Evolutionary conservation across 2,113 vertebrate species (phyloP), one percentile per base, ranked within the genome.

Genomic region (Sphyrna mokarran): DNA sequence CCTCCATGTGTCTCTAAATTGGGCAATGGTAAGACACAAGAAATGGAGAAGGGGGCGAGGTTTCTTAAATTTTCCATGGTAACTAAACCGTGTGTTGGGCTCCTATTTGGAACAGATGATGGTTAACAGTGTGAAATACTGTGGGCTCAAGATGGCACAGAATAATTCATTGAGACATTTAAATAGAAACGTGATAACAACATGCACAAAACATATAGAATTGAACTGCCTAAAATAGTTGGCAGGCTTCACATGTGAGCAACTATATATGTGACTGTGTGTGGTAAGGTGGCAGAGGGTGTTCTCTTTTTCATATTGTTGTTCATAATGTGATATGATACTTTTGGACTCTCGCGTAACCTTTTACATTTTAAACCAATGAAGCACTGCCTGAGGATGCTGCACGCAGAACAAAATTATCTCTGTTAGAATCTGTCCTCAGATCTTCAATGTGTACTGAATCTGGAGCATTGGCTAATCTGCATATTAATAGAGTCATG

Each of bases 401-500:
- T 16, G 54, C 48, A 61, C 13, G 14, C 87, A 89, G 86, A 61
- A 40, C 37, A 40, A 90, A 58, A 90, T 14, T 89, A 89, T 90
- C 83, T 86, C 54, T 61, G 54, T 33, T 29, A 61, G 87, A 61
- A 90, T 63, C 54, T 33, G 48, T 48, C 43, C 87, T 90, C 54
- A 33, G 87, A 61, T 63, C 11, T 90, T 14, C 87, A 14, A 29
- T 54, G 11, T 58, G 58, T 26, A 90, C 54, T 4, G 54, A 90
- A 11, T 33, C 54, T 16, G 26, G 54, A 61, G 48, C 87, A 90
- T 9, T 89, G 87, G 4, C 87, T 61, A 90, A 90, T 61, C 87
- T 90, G 87, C 87, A 90, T 61, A 90, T 90, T 90, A 90, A 18
- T 90, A 26, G 87, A 29, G 48, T 90, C 54, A 63, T 61, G 87